A percentile compares a stretch with the other conserved stretches of the same genome.
Evolutionary conservation across 2,888 invertebrate genomes (phyloP).

Genomic region (Colostygia pectinataria): DNA sequence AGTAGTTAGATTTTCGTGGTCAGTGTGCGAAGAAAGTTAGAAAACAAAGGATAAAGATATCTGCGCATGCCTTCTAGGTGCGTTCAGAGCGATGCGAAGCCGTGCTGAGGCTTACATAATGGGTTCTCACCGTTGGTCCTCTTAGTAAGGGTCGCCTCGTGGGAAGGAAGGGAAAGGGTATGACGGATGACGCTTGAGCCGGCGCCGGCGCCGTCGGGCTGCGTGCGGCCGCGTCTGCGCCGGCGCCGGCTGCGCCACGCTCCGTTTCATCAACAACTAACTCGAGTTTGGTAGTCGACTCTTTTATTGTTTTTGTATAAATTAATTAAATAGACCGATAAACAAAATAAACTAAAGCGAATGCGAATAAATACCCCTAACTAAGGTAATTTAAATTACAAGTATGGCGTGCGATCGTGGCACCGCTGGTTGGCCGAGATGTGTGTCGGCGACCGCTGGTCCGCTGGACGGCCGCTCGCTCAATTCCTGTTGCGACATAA

Average conservation of each 20-base stretch:
- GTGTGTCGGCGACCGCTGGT: slow-evolving; percentile 75
- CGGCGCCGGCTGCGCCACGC: slow-evolving; percentile 58
- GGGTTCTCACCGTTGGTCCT: slow-evolving; percentile 81
- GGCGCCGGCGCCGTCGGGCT: slow-evolving; percentile 40
- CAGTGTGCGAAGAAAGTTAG: slow-evolving; percentile 75
- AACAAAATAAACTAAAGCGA: slow-evolving; percentile 82
- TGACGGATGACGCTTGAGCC: slow-evolving; percentile 59
- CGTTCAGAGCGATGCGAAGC: slow-evolving; percentile 77
- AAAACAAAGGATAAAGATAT: slow-evolving; percentile 54
- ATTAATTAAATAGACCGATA: slow-evolving; percentile 75
- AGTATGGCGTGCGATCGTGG: slow-evolving; percentile 73
- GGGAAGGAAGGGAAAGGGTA: slow-evolving; percentile 59
- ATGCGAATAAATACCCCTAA: slow-evolving; percentile 82
- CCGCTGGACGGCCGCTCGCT: slow-evolving; percentile 74
- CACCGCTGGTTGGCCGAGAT: slow-evolving; percentile 76
- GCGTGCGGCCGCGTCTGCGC: slow-evolving; percentile 40
- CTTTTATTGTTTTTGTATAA: slow-evolving; percentile 75
- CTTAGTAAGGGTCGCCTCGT: slow-evolving; percentile 69
- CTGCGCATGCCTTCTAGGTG: slow-evolving; percentile 73
- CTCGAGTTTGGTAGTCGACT: slow-evolving; percentile 75
- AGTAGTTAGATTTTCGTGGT: slow-evolving; percentile 63
- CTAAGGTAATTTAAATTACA: slow-evolving; percentile 78
- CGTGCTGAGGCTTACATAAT: slow-evolving; percentile 77
- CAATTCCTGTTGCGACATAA: slow-evolving; percentile 83
- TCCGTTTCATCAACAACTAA: slow-evolving; percentile 62